Conservation (phyloP, 2,113 vertebrate genomes). For the Chaenocephalus aceratus region DNA sequence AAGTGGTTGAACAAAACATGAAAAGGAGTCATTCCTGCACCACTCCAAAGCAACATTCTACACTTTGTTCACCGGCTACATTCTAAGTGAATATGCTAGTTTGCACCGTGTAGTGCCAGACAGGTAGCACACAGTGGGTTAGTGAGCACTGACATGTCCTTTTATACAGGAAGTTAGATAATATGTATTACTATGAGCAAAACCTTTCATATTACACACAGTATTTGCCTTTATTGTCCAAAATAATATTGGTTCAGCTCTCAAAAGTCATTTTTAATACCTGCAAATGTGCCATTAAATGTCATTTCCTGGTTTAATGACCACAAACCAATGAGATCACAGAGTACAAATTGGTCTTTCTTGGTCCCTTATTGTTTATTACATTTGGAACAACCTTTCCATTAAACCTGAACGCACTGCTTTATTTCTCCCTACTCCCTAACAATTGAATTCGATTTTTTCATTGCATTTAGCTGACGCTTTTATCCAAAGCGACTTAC, state of each 20-base stretch:
- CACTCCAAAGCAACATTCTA: no score
- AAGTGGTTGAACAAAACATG: no score
- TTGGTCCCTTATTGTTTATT: not conserved
- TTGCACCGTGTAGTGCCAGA: no score
- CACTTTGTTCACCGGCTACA: no score
- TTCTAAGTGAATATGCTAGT: no score
- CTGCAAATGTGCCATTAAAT: not conserved
- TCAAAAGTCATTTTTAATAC: conserved; percentile 13
- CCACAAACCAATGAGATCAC: not conserved
- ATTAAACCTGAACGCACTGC: not conserved
- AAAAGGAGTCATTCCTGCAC: no score
- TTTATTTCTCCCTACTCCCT: not conserved
- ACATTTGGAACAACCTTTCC: not conserved
- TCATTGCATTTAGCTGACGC: no score
- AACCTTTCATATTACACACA: no score
- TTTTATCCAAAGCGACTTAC: no score
- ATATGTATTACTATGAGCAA: not conserved
- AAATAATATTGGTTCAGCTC: not conserved
- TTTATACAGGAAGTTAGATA: not conserved
- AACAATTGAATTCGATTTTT: not conserved
- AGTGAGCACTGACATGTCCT: no score
- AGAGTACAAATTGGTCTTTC: not conserved
- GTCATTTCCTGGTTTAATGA: not conserved
- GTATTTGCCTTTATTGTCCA: not conserved
- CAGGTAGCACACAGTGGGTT: not conserved